phyloP scores from a whole-genome alignment of 2,888 invertebrate species.

The Nebria brevicollis region DNA sequence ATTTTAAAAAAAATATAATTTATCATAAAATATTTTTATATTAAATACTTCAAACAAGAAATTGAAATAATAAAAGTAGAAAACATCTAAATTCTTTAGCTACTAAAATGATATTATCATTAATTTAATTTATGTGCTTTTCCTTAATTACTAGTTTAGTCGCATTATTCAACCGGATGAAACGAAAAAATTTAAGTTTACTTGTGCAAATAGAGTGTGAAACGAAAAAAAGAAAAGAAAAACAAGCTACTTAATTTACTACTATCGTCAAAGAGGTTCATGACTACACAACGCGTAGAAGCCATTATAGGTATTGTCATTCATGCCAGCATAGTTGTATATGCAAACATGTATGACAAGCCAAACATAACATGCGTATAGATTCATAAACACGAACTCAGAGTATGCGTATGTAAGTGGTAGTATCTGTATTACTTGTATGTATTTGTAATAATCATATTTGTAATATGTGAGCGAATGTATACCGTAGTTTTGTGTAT shows the following conservation, averaged over 20 bases:
- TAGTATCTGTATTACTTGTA: not conserved
- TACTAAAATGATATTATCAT: too few species aligned
- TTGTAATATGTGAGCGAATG: too few species aligned
- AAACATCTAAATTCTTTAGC: too few species aligned
- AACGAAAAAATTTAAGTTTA: slow-evolving; percentile 10
- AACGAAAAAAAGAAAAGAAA: slow-evolving; percentile 8
- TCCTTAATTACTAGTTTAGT: slow-evolving; percentile 8
- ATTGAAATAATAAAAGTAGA: too few species aligned
- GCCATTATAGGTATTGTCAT: slow-evolving; percentile 22
- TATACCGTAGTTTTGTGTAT: too few species aligned
- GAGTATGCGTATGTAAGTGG: not conserved
- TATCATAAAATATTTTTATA: too few species aligned
- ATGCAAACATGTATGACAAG: not conserved
- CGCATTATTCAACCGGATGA: slow-evolving; percentile 2
- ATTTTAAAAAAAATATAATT: too few species aligned
- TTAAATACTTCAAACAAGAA: too few species aligned
- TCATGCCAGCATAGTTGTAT: slow-evolving; percentile 23
- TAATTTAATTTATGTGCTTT: not conserved
- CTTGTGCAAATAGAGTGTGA: slow-evolving; percentile 32
- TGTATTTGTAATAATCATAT: too few species aligned
- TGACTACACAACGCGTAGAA: slow-evolving; percentile 23
- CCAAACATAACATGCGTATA: not conserved
- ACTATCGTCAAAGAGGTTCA: slow-evolving; percentile 7
- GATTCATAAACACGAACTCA: not conserved
- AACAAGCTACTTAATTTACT: slow-evolving; percentile 36